Evolutionary conservation across 2,113 vertebrate species (phyloP).

Genomic region (Pygoscelis antarcticus): DNA sequence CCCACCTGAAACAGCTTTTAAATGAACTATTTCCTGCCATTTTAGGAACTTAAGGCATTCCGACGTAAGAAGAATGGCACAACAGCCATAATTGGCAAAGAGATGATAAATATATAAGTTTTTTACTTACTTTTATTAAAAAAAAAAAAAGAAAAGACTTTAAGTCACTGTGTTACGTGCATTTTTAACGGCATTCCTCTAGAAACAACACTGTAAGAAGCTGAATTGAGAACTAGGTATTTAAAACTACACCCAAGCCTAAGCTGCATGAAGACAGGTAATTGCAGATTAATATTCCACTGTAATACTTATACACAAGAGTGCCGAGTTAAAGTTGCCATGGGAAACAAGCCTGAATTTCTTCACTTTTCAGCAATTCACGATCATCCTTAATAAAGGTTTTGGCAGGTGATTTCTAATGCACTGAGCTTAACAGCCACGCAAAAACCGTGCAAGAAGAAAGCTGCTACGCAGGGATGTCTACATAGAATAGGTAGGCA

Average conservation of each 20-base stretch:
- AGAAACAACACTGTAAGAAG: neutral
- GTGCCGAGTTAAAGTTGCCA: slow-evolving; percentile 42
- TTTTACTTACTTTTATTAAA: neutral
- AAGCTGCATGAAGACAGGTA: slow-evolving; percentile 40
- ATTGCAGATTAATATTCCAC: slow-evolving; percentile 54
- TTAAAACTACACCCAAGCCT: neutral
- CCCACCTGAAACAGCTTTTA: neutral
- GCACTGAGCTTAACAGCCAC: neutral
- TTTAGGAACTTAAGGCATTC: neutral
- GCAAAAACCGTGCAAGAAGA: neutral
- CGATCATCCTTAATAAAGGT: neutral
- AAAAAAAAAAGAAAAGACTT: neutral
- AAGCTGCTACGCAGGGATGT: neutral
- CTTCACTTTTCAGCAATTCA: slow-evolving; percentile 47
- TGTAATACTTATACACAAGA: neutral
- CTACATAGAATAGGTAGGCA: neutral
- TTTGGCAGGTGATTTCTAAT: slow-evolving; percentile 46
- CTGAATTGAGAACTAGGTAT: neutral
- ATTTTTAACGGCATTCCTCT: neutral
- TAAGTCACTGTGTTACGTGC: neutral
- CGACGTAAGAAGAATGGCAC: neutral
- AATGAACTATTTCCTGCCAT: neutral
- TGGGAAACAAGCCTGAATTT: slow-evolving; percentile 48
- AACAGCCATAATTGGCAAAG: neutral
- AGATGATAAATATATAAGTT: neutral